phyloP scores from a whole-genome alignment of 2,888 invertebrate species.

The Noctua janthe region DNA sequence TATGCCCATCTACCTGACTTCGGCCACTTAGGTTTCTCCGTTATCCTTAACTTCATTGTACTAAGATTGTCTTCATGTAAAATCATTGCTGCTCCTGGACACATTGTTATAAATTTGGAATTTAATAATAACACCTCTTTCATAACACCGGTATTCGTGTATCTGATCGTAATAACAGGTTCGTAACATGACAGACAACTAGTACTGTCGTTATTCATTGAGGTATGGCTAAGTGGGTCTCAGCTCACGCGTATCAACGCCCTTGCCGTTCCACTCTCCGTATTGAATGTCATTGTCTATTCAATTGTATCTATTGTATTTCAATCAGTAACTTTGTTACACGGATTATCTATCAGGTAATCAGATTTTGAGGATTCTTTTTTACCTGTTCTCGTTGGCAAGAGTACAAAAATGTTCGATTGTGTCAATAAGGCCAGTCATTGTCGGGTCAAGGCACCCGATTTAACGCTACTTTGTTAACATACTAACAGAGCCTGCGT shows the following conservation, averaged over 20 bases:
- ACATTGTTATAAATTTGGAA: conserved; percentile 10
- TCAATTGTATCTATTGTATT: conserved; percentile 72
- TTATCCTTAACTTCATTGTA: neutral
- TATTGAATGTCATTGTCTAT: conserved; percentile 78
- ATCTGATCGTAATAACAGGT: conserved; percentile 60
- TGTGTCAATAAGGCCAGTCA: conserved; percentile 51
- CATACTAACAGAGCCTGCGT: conserved; percentile 46
- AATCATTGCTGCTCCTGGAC: neutral
- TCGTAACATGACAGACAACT: conserved; percentile 40
- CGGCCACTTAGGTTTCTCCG: neutral
- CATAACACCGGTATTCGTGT: conserved; percentile 37
- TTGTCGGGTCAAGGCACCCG: conserved; percentile 64
- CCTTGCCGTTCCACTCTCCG: conserved; percentile 73
- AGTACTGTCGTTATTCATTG: conserved; percentile 60
- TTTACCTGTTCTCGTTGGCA: conserved; percentile 52
- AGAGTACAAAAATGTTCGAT: conserved; percentile 38
- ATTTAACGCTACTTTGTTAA: conserved; percentile 59
- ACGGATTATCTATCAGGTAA: conserved; percentile 48
- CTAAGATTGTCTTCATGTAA: neutral
- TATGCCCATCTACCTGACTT: neutral
- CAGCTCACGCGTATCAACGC: conserved; percentile 65
- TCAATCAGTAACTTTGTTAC: conserved; percentile 66
- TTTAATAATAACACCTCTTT: conserved; percentile 15
- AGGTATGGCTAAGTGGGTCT: conserved; percentile 65
- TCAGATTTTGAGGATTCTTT: conserved; percentile 44